Evolutionary conservation across 92 coral and sea anemone genomes (phyloP).

Genomic region (Porites cylindrica): DNA sequence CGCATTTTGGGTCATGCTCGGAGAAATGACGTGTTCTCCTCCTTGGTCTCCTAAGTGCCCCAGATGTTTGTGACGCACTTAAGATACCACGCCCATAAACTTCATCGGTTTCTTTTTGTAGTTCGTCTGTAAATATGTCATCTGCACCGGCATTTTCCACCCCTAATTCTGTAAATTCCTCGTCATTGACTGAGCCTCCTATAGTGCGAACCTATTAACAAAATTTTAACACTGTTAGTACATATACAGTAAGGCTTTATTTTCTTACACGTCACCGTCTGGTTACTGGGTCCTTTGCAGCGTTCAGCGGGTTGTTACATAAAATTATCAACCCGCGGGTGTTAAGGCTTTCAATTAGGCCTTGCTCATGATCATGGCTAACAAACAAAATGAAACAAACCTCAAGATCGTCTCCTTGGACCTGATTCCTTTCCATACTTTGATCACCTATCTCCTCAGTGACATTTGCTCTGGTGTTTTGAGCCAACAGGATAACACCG

Average conservation of each 20-base stretch:
- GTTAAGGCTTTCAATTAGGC: no score
- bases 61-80: neutral
- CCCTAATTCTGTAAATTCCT: neutral
- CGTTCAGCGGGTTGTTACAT: neutral
- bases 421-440: neutral
- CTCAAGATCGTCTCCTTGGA: neutral
- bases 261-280: neutral
- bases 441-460: conserved; percentile 12
- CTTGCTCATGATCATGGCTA: no score
- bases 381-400: no score
- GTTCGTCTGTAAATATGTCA: neutral
- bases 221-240: neutral
- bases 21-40: neutral
- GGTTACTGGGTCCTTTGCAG: neutral
- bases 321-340: no score
- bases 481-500: conserved; percentile 60
- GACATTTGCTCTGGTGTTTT: conserved; percentile 18
- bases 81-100: neutral
- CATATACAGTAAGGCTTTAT: neutral
- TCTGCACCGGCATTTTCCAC: neutral
- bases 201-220: neutral
- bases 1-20: neutral
- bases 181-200: neutral
- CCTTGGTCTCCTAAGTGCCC: neutral
- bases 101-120: neutral